These are phyloP conservation scores for Trididemnum clinides DNA, from an alignment of 23 tunicate genomes.

Conservation along the genomic window DNA sequence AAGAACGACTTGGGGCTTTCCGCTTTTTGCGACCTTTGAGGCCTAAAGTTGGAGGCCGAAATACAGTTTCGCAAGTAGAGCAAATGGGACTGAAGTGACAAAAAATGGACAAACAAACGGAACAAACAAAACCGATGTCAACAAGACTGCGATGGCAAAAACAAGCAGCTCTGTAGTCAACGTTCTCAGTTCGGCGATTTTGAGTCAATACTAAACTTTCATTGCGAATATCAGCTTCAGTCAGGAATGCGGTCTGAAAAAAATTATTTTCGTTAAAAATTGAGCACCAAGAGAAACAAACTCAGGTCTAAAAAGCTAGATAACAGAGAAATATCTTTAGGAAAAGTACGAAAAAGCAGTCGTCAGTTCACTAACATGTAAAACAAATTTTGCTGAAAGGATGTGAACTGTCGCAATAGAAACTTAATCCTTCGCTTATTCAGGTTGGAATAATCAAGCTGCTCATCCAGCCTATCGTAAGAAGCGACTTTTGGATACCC, in stretches of 20 bases:
- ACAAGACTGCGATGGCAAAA: conserved; percentile 84
- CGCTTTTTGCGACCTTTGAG: conserved; percentile 54
- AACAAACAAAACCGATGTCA: conserved; percentile 92
- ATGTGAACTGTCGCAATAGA: no score
- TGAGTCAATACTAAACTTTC: conserved; percentile 56
- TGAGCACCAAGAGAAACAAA: no score
- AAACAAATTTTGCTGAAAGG: no score
- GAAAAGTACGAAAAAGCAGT: no score
- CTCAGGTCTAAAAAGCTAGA: no score
- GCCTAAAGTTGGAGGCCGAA: conserved; percentile 65
- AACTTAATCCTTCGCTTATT: no score
- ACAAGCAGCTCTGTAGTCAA: conserved; percentile 89
- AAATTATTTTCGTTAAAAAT: no score
- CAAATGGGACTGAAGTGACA: conserved; percentile 95
- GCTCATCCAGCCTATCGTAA: no score
- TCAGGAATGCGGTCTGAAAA: conserved; percentile 87
- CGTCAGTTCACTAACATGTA: no score
- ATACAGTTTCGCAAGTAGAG: conserved; percentile 88
- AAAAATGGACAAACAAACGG: conserved; percentile 90
- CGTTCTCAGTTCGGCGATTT: conserved; percentile 13
- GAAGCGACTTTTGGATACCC: no score
- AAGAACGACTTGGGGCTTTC: conserved; percentile 39
- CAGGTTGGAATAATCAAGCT: no score
- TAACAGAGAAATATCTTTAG: no score
- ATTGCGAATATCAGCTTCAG: conserved; percentile 72